Percentiles rank a stretch among this genome's conserved stretches.
phyloP scores from a whole-genome alignment of 2,888 invertebrate species.

The Limenitis camilla region DNA sequence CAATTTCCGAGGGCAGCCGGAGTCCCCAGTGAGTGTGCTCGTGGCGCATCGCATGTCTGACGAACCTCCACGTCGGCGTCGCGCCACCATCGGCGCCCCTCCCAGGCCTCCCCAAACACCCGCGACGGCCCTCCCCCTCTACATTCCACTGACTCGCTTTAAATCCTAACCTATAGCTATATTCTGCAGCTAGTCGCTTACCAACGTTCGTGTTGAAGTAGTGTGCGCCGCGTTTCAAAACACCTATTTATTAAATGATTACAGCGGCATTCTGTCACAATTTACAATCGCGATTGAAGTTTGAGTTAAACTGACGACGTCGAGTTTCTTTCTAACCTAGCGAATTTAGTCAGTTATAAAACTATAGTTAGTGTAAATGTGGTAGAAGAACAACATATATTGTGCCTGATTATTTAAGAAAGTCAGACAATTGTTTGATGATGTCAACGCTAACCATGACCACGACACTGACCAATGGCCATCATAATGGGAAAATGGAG shows the following conservation, averaged over 20 bases:
- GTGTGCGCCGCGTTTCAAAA: constrained; percentile 4
- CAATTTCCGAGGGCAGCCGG: constrained; percentile 14
- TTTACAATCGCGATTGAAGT: not conserved
- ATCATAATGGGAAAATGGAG: constrained; percentile 53
- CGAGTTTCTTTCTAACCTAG: not conserved
- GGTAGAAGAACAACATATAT: constrained; percentile 18
- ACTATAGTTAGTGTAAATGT: constrained; percentile 22
- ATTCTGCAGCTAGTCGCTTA: constrained; percentile 24
- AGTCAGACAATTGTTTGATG: constrained; percentile 31
- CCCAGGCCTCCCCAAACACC: constrained; percentile 38
- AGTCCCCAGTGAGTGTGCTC: constrained; percentile 29
- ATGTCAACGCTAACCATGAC: constrained; percentile 64
- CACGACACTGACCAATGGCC: constrained; percentile 57
- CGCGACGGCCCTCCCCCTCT: constrained; percentile 40
- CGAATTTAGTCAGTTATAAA: constrained; percentile 23
- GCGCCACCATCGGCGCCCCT: constrained; percentile 48
- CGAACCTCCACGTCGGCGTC: constrained; percentile 71
- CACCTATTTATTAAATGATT: constrained; percentile 3
- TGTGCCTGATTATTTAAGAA: constrained; percentile 19
- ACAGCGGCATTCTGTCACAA: constrained; percentile 12
- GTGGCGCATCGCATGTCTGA: constrained; percentile 65
- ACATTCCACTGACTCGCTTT: constrained; percentile 46
- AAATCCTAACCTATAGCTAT: constrained; percentile 18
- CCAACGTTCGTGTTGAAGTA: constrained; percentile 7
- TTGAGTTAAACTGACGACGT: not conserved